Evolutionary conservation across 2,888 invertebrate genomes (phyloP).

Genomic region (Oscheius sp.): DNA sequence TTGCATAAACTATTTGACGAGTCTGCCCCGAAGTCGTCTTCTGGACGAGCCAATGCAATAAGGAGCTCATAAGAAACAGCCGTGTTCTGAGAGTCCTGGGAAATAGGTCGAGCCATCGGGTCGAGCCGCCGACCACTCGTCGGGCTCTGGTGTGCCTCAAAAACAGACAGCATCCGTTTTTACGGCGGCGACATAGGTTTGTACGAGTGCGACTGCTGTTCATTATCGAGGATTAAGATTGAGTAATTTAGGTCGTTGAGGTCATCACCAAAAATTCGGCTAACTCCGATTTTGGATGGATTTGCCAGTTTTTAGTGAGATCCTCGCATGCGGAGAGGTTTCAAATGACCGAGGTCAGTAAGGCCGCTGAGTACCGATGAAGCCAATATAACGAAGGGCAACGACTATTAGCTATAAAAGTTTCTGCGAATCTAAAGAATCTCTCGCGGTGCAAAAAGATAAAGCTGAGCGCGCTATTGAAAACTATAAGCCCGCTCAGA

Average conservation of each 20-base stretch:
- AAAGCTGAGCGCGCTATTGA: not conserved
- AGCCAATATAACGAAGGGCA: too few relatives aligned
- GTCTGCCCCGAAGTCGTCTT: conserved; percentile 16
- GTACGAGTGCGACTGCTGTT: conserved; percentile 4
- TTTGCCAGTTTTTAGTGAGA: too few relatives aligned
- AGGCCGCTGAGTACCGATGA: not conserved
- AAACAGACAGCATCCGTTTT: conserved; percentile 27
- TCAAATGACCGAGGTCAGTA: too few relatives aligned
- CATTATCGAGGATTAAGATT: not conserved
- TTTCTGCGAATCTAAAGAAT: too few relatives aligned
- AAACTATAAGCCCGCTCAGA: conserved; percentile 5
- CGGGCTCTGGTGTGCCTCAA: conserved; percentile 2
- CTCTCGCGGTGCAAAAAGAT: too few relatives aligned
- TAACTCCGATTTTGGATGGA: too few relatives aligned
- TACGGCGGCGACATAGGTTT: conserved; percentile 24
- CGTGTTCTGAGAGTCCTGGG: not conserved
- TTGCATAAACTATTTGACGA: conserved; percentile 24
- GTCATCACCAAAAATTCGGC: not conserved
- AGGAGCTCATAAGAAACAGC: conserved; percentile 3
- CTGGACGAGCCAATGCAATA: conserved; percentile 11
- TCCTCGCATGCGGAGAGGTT: too few relatives aligned
- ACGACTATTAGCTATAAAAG: too few relatives aligned
- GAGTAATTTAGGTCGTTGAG: too few relatives aligned
- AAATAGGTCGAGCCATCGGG: conserved; percentile 7
- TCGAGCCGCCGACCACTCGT: not conserved